These are phyloP conservation scores for Rhagonycha lutea DNA, from an alignment of 2,888 invertebrate species.

Conservation along the genomic window DNA sequence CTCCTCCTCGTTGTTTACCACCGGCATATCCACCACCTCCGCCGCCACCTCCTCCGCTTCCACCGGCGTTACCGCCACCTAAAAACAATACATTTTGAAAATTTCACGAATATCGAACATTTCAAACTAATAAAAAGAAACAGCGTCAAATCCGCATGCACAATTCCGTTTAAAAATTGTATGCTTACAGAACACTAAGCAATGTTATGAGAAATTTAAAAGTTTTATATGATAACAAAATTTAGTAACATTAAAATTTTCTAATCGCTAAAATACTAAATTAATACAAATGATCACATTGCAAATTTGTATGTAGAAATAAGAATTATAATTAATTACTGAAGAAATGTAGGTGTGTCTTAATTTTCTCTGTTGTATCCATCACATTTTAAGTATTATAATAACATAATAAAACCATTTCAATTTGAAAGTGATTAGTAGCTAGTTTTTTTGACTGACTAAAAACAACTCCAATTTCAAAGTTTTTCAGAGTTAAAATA, in stretches of 20 bases:
- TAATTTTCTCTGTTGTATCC: not conserved
- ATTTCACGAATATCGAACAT: not conserved
- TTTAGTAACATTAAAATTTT: not conserved
- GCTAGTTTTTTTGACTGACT: not conserved
- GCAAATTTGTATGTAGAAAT: not conserved
- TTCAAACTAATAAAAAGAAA: not conserved
- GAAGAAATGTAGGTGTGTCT: not conserved
- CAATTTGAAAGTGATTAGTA: not conserved
- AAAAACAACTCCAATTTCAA: not conserved
- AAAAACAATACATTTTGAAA: not conserved
- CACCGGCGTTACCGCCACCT: constrained; percentile 9
- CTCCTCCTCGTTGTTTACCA: constrained; percentile 81
- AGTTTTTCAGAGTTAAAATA: not conserved
- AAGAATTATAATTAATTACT: not conserved
- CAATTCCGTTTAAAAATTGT: not conserved
- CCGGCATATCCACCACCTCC: constrained; percentile 72
- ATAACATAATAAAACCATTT: not conserved
- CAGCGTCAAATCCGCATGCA: constrained; percentile 2
- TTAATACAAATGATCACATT: not conserved
- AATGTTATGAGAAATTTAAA: not conserved
- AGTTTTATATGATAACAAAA: not conserved
- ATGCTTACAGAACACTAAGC: not conserved
- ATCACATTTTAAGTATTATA: not conserved
- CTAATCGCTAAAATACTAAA: not conserved
- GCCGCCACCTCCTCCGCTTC: constrained; percentile 57